A percentile compares a stretch with the other conserved stretches of the same genome.
Evolutionary conservation across 2,113 vertebrate genomes (phyloP).

Genomic region (Smithornis capensis): DNA sequence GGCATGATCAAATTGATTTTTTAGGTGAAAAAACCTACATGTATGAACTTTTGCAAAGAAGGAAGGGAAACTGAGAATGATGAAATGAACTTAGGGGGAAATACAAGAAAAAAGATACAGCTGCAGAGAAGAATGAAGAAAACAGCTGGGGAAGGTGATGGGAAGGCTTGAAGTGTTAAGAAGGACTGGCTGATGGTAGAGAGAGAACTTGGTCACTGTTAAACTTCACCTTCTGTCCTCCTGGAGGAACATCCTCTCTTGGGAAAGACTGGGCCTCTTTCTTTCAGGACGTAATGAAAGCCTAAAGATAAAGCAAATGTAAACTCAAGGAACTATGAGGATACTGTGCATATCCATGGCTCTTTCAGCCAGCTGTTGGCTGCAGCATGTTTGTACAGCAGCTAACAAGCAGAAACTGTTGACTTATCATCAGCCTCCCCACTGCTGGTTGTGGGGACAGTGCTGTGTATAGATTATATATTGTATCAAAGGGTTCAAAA

Average conservation of each 20-base stretch:
- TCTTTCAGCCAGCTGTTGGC: background rate
- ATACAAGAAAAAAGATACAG: background rate
- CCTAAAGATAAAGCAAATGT: background rate
- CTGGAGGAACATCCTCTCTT: background rate
- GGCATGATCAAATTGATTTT: background rate
- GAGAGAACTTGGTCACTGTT: background rate
- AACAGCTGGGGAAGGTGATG: background rate
- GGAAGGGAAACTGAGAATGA: background rate
- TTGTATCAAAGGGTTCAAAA: background rate
- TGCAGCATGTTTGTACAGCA: background rate
- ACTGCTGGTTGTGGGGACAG: background rate
- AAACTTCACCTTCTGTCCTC: background rate
- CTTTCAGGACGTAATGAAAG: background rate
- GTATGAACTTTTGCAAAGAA: background rate
- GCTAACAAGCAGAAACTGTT: background rate
- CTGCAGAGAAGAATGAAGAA: background rate
- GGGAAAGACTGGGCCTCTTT: background rate
- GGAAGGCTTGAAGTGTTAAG: background rate
- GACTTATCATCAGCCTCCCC: background rate
- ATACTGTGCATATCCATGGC: accelerated
- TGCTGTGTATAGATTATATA: background rate
- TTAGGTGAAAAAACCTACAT: background rate
- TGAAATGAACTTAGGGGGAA: background rate
- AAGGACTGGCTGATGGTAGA: background rate
- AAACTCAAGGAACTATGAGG: background rate